Conservation (phyloP, 2,888 invertebrate genomes). For the Drosophila prostipennis region DNA sequence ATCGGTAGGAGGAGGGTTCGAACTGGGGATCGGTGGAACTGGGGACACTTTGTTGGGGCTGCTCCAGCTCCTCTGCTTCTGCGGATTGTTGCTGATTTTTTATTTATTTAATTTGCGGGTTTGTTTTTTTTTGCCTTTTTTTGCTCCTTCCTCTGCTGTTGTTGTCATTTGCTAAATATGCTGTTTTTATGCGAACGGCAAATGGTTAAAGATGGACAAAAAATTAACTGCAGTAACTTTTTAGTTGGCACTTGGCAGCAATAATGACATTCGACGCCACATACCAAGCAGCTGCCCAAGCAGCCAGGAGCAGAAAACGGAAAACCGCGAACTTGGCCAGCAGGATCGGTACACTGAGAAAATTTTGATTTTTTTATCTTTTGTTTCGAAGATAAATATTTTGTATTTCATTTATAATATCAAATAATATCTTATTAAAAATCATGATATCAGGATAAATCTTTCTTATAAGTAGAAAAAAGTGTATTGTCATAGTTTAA, state of each 20-base stretch:
- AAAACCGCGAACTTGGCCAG: conserved; percentile 18
- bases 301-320: conserved; percentile 38
- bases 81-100: conserved; percentile 67
- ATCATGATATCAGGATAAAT: too few relatives aligned
- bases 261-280: conserved; percentile 84
- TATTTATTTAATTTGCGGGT: conserved; percentile 81
- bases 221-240: conserved; percentile 80
- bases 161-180: conserved; percentile 83
- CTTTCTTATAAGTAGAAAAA: too few relatives aligned
- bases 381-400: neutral
- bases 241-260: conserved; percentile 82
- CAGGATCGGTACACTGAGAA: conserved; percentile 19
- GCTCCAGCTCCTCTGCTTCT: conserved; percentile 25
- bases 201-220: conserved; percentile 70
- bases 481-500: too few relatives aligned
- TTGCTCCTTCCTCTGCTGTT: conserved; percentile 58
- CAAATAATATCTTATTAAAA: too few relatives aligned
- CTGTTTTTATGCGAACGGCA: conserved; percentile 79
- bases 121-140: conserved; percentile 42
- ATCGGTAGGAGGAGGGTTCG: neutral
- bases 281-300: conserved; percentile 76
- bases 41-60: conserved; percentile 19
- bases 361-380: too few relatives aligned
- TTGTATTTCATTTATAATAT: neutral
- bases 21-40: conserved; percentile 4